phyloP scores from a whole-genome alignment of 2,797 vertebrate species.

The Gymnocypris eckloni region DNA sequence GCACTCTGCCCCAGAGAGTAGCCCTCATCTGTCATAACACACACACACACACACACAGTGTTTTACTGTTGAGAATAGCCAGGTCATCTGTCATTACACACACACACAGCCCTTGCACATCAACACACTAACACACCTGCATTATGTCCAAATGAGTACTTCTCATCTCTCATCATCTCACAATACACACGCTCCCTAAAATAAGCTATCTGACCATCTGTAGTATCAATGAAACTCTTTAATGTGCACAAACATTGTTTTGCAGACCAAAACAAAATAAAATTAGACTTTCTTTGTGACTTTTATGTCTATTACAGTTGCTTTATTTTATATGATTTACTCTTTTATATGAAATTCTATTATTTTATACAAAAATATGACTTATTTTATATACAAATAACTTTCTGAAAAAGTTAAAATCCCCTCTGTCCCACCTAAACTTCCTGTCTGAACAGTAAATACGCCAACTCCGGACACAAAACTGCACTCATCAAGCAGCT shows the following conservation, averaged over 20 bases:
- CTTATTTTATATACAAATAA: neutral
- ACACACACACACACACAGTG: slow-evolving; percentile 33
- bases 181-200: neutral
- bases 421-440: neutral
- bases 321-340: too few relatives aligned
- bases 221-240: neutral
- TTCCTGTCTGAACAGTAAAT: neutral
- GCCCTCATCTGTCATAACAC: slow-evolving; percentile 61
- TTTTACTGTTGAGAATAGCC: slow-evolving; percentile 35
- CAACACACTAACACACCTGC: slow-evolving; percentile 50
- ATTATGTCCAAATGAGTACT: slow-evolving; percentile 43
- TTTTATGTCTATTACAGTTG: neutral
- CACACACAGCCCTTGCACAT: slow-evolving; percentile 44
- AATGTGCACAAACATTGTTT: neutral
- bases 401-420: neutral
- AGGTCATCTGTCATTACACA: slow-evolving; percentile 45
- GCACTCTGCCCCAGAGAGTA: slow-evolving; percentile 59
- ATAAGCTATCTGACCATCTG: slow-evolving; percentile 10
- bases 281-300: neutral
- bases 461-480: neutral
- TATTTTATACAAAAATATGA: neutral
- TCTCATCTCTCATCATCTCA: slow-evolving; percentile 11
- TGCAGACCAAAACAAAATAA: neutral
- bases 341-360: neutral
- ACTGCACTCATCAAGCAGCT: neutral